A percentile compares a stretch with the other conserved stretches of the same genome.
Evolutionary conservation across 2,113 vertebrate genomes (phyloP).

Genomic region (Poeciliopsis retropinna): DNA sequence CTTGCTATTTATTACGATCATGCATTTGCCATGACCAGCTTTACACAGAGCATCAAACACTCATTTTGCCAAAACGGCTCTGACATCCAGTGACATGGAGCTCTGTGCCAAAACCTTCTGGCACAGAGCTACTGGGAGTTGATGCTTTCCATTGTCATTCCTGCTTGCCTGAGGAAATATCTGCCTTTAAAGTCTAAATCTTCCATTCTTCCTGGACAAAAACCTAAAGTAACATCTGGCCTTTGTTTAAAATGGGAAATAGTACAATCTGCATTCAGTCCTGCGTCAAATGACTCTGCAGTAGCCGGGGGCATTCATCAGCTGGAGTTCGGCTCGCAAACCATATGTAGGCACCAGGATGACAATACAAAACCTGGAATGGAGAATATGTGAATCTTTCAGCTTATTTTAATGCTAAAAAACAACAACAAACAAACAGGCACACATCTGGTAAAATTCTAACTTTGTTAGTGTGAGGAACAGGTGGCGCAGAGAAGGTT

Average conservation of each 20-base stretch:
- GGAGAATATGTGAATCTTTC: not conserved
- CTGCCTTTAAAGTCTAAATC: not conserved
- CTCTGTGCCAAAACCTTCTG: not conserved
- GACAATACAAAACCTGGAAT: not conserved
- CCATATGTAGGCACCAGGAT: not conserved
- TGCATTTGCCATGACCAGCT: not conserved
- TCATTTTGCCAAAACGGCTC: not conserved
- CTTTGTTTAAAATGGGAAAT: not conserved
- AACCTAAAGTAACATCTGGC: not conserved
- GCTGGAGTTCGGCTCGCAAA: not conserved
- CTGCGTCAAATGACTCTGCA: not conserved
- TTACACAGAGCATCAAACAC: not conserved
- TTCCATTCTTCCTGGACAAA: not conserved
- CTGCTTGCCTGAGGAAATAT: not conserved
- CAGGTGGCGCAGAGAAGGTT: not conserved
- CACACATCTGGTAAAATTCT: not conserved
- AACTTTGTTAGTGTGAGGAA: not conserved
- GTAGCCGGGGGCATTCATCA: not conserved
- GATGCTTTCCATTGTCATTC: not conserved
- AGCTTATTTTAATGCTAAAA: not conserved
- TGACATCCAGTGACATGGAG: not conserved
- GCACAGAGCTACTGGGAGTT: not conserved
- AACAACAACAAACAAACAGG: not conserved
- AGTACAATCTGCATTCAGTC: not conserved
- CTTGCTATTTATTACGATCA: constrained; percentile 6